These are phyloP conservation scores for Trichomalopsis sarcophagae DNA, from an alignment of 1,140 invertebrate genomes.

Conservation along the genomic window DNA sequence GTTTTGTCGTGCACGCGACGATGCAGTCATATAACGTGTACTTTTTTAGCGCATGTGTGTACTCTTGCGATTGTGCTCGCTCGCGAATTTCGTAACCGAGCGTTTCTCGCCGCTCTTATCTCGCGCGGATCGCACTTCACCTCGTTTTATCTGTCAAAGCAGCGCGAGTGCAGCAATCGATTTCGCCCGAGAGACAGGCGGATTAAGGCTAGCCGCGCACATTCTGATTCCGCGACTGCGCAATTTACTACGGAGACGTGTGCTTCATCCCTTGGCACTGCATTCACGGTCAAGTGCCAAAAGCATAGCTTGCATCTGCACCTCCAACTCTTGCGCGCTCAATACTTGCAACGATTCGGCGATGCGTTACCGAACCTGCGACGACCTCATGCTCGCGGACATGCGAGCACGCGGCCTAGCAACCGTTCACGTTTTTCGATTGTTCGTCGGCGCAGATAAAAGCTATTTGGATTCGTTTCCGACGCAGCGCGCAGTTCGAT, in stretches of 20 bases:
- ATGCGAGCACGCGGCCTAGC: neutral
- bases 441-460: too few species aligned
- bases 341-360: slow-evolving; percentile 56
- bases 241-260: neutral
- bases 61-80: neutral
- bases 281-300: too few species aligned
- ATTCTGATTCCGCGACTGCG: slow-evolving; percentile 12
- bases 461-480: too few species aligned
- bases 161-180: slow-evolving; percentile 20
- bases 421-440: neutral
- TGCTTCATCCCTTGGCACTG: too few species aligned
- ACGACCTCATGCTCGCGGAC: slow-evolving; percentile 58
- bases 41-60: neutral
- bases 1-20: neutral
- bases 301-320: slow-evolving; percentile 46
- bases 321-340: slow-evolving; percentile 8
- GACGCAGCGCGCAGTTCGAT: too few species aligned
- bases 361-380: slow-evolving; percentile 66
- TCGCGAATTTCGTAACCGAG: slow-evolving; percentile 40
- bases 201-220: neutral
- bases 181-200: slow-evolving; percentile 5
- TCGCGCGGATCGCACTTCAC: slow-evolving; percentile 18
- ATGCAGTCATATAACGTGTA: neutral
- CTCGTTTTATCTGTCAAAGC: slow-evolving; percentile 42
- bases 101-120: slow-evolving; percentile 31